Conservation (phyloP, 2,113 vertebrate genomes). For the Cariama cristata region DNA sequence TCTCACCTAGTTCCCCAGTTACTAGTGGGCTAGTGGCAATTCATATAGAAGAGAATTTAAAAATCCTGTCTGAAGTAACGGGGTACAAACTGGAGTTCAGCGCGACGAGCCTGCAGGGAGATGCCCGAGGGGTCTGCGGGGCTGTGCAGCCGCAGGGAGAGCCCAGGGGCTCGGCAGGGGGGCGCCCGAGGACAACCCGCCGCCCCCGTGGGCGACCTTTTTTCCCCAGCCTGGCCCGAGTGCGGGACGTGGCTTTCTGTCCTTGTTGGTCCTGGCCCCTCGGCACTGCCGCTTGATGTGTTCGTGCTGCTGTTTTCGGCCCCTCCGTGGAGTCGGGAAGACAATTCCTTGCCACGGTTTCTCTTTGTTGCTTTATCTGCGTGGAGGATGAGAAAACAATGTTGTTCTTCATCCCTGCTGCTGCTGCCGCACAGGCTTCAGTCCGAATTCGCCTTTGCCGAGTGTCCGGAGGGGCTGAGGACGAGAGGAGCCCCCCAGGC, state of each 20-base stretch:
- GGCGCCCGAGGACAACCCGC: too few species aligned
- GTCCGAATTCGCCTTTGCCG: not conserved
- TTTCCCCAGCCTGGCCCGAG: not conserved
- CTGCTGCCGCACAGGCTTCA: rapidly evolving
- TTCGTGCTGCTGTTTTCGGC: not conserved
- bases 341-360: not conserved
- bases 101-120: not conserved
- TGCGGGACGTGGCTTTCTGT: not conserved
- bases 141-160: too few species aligned
- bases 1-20: not conserved
- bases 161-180: too few species aligned
- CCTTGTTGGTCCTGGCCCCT: not conserved
- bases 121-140: too few species aligned
- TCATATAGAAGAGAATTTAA: not conserved
- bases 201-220: too few species aligned
- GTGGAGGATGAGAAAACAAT: not conserved
- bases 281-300: not conserved
- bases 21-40: not conserved
- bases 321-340: not conserved
- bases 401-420: not conserved
- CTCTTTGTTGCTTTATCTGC: not conserved
- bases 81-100: not conserved
- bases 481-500: not conserved
- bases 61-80: not conserved
- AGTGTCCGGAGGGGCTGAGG: not conserved